phyloP scores from a whole-genome alignment of 2,797 vertebrate species.

The Tympanoctomys barrerae region DNA sequence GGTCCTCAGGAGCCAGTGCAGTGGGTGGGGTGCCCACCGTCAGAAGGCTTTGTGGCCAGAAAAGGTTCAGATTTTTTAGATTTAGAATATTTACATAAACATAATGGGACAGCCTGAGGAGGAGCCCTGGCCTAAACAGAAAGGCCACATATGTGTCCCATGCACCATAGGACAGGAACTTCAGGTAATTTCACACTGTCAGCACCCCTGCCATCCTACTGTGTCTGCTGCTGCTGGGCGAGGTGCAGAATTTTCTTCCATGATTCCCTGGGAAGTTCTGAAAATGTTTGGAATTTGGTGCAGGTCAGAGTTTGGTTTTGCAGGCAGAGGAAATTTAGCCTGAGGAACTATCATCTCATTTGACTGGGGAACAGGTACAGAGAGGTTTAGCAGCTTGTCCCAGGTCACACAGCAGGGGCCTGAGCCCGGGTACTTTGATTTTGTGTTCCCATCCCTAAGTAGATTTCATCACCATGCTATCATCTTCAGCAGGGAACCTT shows the following conservation, averaged over 20 bases:
- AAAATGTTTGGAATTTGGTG: background rate
- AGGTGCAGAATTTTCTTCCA: background rate
- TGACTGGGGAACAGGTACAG: background rate
- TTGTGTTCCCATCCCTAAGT: too few species aligned
- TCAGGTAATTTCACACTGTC: background rate
- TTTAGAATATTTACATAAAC: background rate
- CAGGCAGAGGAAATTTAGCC: background rate
- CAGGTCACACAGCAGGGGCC: background rate
- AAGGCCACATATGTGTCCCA: background rate
- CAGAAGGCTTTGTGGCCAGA: background rate
- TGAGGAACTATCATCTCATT: background rate
- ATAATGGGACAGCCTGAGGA: background rate
- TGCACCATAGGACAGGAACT: too few species aligned
- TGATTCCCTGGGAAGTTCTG: too few species aligned
- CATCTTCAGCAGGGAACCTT: rapidly evolving
- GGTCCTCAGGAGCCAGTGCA: too few species aligned
- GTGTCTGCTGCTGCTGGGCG: background rate
- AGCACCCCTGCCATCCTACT: background rate
- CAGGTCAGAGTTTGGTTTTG: background rate
- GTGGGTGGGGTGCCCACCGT: background rate
- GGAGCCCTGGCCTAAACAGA: background rate
- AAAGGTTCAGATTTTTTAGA: background rate
- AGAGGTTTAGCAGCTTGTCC: background rate
- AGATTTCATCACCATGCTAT: background rate
- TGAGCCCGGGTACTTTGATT: background rate